Conservation (phyloP, 2,888 invertebrate genomes). For the Antitype chi region DNA sequence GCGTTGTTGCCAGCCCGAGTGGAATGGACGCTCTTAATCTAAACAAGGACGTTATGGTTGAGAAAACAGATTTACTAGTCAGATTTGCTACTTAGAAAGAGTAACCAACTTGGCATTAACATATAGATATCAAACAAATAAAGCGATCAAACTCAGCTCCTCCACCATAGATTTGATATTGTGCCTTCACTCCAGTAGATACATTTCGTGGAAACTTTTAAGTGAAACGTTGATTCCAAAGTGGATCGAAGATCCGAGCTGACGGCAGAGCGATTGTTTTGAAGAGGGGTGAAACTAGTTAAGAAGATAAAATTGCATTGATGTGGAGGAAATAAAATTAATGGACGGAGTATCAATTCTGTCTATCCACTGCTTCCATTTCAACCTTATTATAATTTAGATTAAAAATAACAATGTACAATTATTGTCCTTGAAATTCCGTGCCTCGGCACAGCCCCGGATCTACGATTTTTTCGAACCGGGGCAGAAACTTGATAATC, state of each 20-base stretch:
- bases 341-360: conserved; percentile 27
- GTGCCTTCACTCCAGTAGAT: conserved; percentile 24
- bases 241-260: conserved; percentile 72
- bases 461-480: too few relatives aligned
- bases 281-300: conserved; percentile 57
- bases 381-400: background rate
- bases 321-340: conserved; percentile 51
- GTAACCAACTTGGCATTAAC: background rate
- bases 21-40: too few relatives aligned
- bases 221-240: conserved; percentile 77
- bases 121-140: background rate
- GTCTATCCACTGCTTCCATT: background rate
- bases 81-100: background rate
- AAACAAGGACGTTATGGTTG: background rate
- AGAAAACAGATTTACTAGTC: background rate
- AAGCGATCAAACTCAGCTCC: background rate
- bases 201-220: conserved; percentile 73
- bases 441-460: too few relatives aligned
- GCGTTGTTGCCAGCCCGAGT: too few relatives aligned
- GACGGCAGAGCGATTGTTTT: conserved; percentile 64
- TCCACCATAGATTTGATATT: conserved; percentile 30
- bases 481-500: too few relatives aligned
- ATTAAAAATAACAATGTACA: background rate
- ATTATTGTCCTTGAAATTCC: background rate
- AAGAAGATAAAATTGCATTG: conserved; percentile 58